phyloP scores from a whole-genome alignment of 1,140 invertebrate species.

The Bombus ignitus region DNA sequence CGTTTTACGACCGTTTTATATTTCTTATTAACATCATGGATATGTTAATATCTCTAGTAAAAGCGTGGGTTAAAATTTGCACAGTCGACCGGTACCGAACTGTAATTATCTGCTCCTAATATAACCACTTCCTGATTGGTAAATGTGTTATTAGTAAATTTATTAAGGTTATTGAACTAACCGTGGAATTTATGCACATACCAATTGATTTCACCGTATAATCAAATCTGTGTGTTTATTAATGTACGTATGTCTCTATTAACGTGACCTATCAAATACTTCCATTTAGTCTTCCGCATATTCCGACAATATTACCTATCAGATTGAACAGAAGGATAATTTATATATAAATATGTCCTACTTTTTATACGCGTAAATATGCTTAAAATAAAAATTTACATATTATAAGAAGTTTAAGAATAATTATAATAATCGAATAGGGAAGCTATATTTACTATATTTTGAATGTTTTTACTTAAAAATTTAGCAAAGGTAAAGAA shows the following conservation, averaged over 20 bases:
- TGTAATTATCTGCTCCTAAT: background rate
- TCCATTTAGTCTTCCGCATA: background rate
- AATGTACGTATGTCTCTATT: background rate
- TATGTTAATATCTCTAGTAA: background rate
- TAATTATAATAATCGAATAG: too few relatives aligned
- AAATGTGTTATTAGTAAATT: conserved; percentile 11
- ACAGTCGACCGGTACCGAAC: background rate
- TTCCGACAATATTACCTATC: background rate
- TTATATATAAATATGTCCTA: too few relatives aligned
- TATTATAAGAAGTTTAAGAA: too few relatives aligned
- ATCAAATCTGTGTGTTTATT: background rate
- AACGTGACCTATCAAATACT: background rate
- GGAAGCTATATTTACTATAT: background rate
- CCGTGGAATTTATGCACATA: conserved; percentile 1
- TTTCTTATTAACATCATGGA: background rate
- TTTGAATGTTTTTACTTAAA: background rate
- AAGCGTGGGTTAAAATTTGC: background rate
- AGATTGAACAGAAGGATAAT: background rate
- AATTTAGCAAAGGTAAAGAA: background rate
- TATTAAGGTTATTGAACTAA: conserved; percentile 17
- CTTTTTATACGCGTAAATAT: too few relatives aligned
- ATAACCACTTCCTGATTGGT: background rate
- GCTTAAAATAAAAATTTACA: too few relatives aligned
- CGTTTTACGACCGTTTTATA: background rate
- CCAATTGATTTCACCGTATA: background rate